Evolutionary conservation across 2,888 invertebrate species (phyloP).

Genomic region (Troides oblongomaculatus): DNA sequence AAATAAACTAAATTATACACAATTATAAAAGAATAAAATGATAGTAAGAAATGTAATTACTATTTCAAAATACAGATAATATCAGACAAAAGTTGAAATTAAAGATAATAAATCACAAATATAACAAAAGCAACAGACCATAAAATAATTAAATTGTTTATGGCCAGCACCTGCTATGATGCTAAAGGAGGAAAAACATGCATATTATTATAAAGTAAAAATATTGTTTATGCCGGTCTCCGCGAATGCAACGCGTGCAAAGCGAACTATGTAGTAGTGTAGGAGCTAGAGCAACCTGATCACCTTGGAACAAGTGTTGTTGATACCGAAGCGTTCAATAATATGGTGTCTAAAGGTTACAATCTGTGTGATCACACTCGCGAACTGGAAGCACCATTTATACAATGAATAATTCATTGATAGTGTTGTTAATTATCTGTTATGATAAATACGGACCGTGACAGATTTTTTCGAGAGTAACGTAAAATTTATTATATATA

Average conservation of each 20-base stretch:
- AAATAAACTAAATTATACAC: neutral
- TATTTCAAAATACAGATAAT: neutral
- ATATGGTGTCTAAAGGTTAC: conserved; percentile 19
- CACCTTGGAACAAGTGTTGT: conserved; percentile 24
- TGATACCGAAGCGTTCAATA: conserved; percentile 9
- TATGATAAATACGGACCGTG: neutral
- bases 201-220: neutral
- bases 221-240: conserved; percentile 3
- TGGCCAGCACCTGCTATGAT: no score
- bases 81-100: neutral
- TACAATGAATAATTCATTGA: neutral
- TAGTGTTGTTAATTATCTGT: neutral
- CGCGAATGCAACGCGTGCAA: conserved; percentile 13
- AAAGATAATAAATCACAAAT: neutral
- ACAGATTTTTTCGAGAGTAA: neutral
- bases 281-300: conserved; percentile 19
- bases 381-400: conserved; percentile 7
- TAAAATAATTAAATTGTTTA: neutral
- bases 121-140: neutral
- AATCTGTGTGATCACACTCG: conserved; percentile 4
- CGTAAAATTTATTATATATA: neutral
- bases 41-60: neutral
- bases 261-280: no score
- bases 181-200: neutral
- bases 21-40: no score